Conservation (phyloP, 2,797 vertebrate species). For the Gila robusta region DNA sequence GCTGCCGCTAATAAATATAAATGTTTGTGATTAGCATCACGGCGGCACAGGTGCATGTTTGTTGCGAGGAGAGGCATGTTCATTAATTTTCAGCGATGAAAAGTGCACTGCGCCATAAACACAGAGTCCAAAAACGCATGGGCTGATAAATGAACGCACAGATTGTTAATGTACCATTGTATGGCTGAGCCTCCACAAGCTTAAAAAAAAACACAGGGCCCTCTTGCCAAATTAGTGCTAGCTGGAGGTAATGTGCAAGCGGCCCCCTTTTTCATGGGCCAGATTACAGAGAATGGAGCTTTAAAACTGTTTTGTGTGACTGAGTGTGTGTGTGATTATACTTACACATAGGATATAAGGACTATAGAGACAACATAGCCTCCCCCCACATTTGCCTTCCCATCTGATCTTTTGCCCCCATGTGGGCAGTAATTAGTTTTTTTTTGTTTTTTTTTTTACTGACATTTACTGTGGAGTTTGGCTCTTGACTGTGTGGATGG, state of each 20-base stretch:
- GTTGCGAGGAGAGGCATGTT: slow-evolving; percentile 99
- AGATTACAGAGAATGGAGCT: slow-evolving; percentile 73
- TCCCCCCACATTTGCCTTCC: slow-evolving; percentile 52
- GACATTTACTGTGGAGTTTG: slow-evolving; percentile 62
- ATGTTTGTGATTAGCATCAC: slow-evolving; percentile 99
- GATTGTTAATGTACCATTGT: slow-evolving; percentile 98
- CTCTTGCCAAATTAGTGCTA: slow-evolving; percentile 88
- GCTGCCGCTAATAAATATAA: slow-evolving; percentile 99
- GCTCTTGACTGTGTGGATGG: slow-evolving; percentile 38
- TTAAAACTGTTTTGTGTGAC: slow-evolving; percentile 65
- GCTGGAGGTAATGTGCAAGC: slow-evolving; percentile 83
- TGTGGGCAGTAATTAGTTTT: slow-evolving; percentile 73
- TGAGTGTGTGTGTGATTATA: slow-evolving; percentile 63
- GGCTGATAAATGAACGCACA: slow-evolving; percentile 99
- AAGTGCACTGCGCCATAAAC: slow-evolving; percentile 99
- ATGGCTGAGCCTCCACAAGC: slow-evolving; percentile 85
- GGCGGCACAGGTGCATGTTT: slow-evolving; percentile 99
- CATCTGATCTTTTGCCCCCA: slow-evolving; percentile 69
- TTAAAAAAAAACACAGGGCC: slow-evolving; percentile 63
- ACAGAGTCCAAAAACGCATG: slow-evolving; percentile 93
- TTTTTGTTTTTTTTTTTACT: slow-evolving; percentile 55
- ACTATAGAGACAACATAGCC: slow-evolving; percentile 73
- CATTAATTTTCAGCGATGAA: slow-evolving; percentile 99
- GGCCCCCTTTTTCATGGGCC: slow-evolving; percentile 78
- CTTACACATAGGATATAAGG: slow-evolving; percentile 62